Base-by-base conservation (phyloP, 2,888 invertebrate species). In the Dicyrtoma fusca region DNA sequence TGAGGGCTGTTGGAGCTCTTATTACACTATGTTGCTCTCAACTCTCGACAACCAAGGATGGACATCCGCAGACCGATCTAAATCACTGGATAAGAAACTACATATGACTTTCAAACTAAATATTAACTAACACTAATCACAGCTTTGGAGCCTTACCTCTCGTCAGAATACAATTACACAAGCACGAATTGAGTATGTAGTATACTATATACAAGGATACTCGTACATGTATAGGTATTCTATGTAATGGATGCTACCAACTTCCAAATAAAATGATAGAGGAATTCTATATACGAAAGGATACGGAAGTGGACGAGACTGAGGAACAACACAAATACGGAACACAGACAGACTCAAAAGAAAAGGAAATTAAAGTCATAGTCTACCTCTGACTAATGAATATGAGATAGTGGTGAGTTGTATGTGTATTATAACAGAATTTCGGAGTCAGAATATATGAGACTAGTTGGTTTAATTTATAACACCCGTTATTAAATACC, bases 101-200 rank as follows among this genome's bases (percentile, higher is more conserved):
- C 13, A 53, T 45, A 45, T 19, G 49, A 57, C 34, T 49, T 49
- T 49, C 4, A 49, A 13, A 26, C 61, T 19, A 13, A 23, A 14
- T n/a, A n/a, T 47, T 45, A 23, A 64, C 64, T 64, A 64, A 64
- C 49, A 64, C 64, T 64, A 64, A 64, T 64, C 64, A 64, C 49
- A 47, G 25, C 49, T 49, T 3, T 42, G 2, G 42, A n/a, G 6
- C 10, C 23, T 57, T 26, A 10, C 57, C 14, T 19, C 19, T 19
- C 21, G 11, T 11, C 53, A 17, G 5, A 55, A 19, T 55, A 55
- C 53, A 19, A 17, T 55, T 19, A 55, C 53, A 21, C 21, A 11
- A 55, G 19, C 53, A 55, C 2, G n/a, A 51, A 11, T 51, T 51
- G n/a, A n/a, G n/a, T n/a, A 45, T 45, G 45, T 45, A 11, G 45